Conservation (phyloP, 2,797 vertebrate genomes). For the Sciurus vulgaris region DNA sequence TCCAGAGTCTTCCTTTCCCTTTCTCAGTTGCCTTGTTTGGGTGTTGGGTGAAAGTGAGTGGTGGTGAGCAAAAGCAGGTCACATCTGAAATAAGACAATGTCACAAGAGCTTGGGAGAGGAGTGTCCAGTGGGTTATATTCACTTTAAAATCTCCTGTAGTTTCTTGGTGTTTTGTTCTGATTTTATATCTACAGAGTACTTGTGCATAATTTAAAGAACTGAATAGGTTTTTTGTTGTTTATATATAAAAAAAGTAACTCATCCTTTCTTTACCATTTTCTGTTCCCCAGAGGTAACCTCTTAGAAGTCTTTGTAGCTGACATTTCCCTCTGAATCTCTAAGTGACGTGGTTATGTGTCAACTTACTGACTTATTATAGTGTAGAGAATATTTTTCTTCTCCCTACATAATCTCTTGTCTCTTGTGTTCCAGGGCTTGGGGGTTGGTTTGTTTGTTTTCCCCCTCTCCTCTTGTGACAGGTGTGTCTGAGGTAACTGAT, state of each 20-base stretch:
- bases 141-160: background rate
- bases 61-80: background rate
- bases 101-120: background rate
- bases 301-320: background rate
- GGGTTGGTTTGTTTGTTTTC: background rate
- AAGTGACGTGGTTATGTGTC: background rate
- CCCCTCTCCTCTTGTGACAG: background rate
- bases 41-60: too few relatives aligned
- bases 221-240: slow-evolving; percentile 13
- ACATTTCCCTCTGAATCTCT: background rate
- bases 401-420: background rate
- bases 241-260: background rate
- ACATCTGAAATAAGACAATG: background rate
- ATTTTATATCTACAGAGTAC: background rate
- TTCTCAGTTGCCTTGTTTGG: background rate
- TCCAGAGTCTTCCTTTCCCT: background rate
- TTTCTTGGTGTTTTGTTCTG: slow-evolving; percentile 39
- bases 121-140: background rate
- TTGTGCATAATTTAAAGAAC: background rate
- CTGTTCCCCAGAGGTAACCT: background rate
- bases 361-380: background rate
- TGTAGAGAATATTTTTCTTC: background rate
- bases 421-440: background rate
- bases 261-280: background rate
- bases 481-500: background rate